phyloP scores from a whole-genome alignment of 1,140 invertebrate species.

The Trissolcus basalis region DNA sequence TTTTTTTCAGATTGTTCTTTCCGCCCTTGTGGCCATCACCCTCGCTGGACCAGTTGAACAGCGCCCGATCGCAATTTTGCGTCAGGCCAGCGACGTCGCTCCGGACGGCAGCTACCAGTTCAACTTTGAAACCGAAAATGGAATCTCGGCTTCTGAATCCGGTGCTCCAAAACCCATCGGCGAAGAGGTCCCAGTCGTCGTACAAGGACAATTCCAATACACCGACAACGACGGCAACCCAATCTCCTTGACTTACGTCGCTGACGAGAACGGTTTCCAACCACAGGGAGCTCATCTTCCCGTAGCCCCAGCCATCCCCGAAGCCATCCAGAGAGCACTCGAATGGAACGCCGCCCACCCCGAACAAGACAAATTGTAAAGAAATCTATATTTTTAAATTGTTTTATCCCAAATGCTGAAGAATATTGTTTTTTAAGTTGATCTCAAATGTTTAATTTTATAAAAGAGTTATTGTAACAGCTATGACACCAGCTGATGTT shows the following conservation, averaged over 20 bases:
- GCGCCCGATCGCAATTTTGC: constrained; percentile 63
- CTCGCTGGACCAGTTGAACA: constrained; percentile 13
- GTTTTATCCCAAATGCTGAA: too few species aligned
- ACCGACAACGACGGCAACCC: constrained; percentile 77
- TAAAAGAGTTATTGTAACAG: too few species aligned
- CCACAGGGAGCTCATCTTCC: constrained; percentile 77
- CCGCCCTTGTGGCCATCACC: constrained; percentile 54
- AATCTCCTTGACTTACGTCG: constrained; percentile 75
- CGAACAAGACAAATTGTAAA: constrained; percentile 14
- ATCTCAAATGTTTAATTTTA: too few species aligned
- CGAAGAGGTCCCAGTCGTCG: constrained; percentile 73
- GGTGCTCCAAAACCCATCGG: constrained; percentile 76
- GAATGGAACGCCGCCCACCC: constrained; percentile 70
- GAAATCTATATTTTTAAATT: too few species aligned
- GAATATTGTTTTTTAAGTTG: too few species aligned
- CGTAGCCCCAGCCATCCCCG: constrained; percentile 71
- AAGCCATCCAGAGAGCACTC: constrained; percentile 71
- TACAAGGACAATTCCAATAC: constrained; percentile 76
- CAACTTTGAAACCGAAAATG: constrained; percentile 80
- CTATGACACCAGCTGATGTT: too few species aligned
- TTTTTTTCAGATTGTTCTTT: constrained; percentile 51
- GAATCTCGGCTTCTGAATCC: constrained; percentile 77
- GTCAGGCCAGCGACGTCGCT: constrained; percentile 64
- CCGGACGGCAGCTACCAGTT: constrained; percentile 69
- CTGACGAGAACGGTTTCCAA: constrained; percentile 79